Base-by-base conservation (phyloP, 2,888 invertebrate species). In the Anthrax anthrax region DNA sequence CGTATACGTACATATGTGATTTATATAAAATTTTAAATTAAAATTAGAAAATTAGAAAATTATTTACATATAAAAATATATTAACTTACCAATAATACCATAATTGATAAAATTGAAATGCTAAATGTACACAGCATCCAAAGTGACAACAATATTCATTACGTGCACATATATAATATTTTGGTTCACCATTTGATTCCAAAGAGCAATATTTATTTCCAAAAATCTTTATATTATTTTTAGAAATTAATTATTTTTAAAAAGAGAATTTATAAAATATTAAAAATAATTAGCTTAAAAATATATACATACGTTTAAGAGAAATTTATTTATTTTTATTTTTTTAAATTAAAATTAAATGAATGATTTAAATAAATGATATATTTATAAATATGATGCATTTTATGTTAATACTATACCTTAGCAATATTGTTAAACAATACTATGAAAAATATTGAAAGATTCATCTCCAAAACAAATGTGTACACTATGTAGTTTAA, bases 51-150 rank as follows among this genome's bases (percentile, higher is more conserved):
- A 6, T 12, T 9, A 29, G 12, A 29, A 12, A 12, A 29, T 29
- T 34, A 34, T 34, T 9, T 34, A 12, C n/a, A 14, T 34, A 8
- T 34, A 4, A 9, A 14, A 14, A 12, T 34, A 14, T 12, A 14
- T 34, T 34, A 36, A 58, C 65, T 54, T 57, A 72, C 74, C 74
- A 74, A 56, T 73, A 74, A 58, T 74, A 74, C 74, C 74, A 74
- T 42, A 73, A 61, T 56, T 73, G 73, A 58, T 73, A 73, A 55
- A 74, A 72, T 54, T 70, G 70, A 54, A 72, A 65, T 43, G 70
- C 70, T 43, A 72, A 68, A 39, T 72, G 70, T 43, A 72, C 66
- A 55, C 74, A 74, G 55, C 74, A 74, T 51, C 71, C 71, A 52
- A 70, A 66, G 49, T 69, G 68, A 56, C 74, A 74, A 58, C 74